Evolutionary conservation across 2,797 vertebrate genomes (phyloP).

Genomic region (Alectoris magna): DNA sequence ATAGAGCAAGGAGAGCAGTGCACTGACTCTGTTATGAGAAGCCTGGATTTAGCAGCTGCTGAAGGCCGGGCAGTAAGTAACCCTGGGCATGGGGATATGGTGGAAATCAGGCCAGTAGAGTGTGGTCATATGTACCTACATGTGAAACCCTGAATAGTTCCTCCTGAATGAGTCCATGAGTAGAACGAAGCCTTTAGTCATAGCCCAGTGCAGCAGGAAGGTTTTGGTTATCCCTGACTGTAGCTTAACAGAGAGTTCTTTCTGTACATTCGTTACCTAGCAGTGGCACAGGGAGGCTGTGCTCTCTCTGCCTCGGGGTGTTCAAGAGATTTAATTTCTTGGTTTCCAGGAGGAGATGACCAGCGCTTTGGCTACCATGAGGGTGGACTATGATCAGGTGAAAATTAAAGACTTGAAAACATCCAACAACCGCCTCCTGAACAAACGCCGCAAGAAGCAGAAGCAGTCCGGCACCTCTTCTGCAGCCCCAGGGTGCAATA

Average conservation of each 20-base stretch:
- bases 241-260: not conserved
- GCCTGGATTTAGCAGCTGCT: not conserved
- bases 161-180: not conserved
- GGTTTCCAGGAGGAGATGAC: constrained; percentile 94
- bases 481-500: constrained; percentile 88
- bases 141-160: not conserved
- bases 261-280: not conserved
- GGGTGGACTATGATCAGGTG: constrained; percentile 98
- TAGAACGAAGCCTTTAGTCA: not conserved
- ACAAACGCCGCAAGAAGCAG: constrained; percentile 97
- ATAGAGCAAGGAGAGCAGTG: not conserved
- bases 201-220: not conserved
- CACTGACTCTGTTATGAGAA: not conserved
- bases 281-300: not conserved
- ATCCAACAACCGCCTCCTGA: constrained; percentile 95
- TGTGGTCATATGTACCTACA: not conserved
- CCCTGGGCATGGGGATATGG: not conserved
- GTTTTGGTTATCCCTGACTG: not conserved
- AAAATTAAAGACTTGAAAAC: constrained; percentile 97
- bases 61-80: not conserved
- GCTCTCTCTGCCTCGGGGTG: not conserved
- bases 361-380: constrained; percentile 96
- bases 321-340: not conserved
- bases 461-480: constrained; percentile 87
- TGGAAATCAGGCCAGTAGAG: not conserved